Conservation (phyloP, 1,140 invertebrate species). For the Caenorhabditis brenneri region DNA sequence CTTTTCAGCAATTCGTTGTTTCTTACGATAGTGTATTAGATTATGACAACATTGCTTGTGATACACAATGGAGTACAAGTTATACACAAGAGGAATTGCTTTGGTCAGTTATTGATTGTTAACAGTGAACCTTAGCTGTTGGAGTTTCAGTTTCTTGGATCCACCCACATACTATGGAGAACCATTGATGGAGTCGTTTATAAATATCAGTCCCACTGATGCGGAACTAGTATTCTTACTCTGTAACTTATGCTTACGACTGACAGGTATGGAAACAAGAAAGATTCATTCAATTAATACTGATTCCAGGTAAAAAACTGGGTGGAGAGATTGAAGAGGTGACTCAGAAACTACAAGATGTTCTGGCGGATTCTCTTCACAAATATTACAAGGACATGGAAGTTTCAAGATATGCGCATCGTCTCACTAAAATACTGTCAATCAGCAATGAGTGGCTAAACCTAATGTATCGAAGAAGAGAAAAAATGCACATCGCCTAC, state of each 20-base stretch:
- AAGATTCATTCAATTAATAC: not conserved
- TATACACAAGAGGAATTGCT: not conserved
- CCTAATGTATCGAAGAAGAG: not conserved
- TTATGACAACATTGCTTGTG: not conserved
- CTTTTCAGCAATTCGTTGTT: slow-evolving; percentile 9
- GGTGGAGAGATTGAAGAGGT: not conserved
- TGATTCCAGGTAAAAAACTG: not conserved
- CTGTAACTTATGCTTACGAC: not conserved
- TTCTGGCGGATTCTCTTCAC: not conserved
- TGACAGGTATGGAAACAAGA: not conserved
- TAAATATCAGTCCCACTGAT: not conserved
- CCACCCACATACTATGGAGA: not conserved
- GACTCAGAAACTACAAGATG: not conserved
- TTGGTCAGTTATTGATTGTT: not conserved
- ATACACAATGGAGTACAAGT: not conserved
- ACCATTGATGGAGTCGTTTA: not conserved
- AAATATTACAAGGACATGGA: not conserved
- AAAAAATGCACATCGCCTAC: not conserved
- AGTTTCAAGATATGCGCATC: slow-evolving; percentile 7
- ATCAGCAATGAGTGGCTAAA: not conserved
- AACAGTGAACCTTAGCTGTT: not conserved
- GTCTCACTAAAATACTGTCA: not conserved
- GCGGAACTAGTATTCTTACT: not conserved
- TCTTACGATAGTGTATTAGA: not conserved
- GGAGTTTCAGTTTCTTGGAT: not conserved